Evolutionary conservation across 1,140 invertebrate genomes (phyloP).

Genomic region (Sweltsa coloradensis): DNA sequence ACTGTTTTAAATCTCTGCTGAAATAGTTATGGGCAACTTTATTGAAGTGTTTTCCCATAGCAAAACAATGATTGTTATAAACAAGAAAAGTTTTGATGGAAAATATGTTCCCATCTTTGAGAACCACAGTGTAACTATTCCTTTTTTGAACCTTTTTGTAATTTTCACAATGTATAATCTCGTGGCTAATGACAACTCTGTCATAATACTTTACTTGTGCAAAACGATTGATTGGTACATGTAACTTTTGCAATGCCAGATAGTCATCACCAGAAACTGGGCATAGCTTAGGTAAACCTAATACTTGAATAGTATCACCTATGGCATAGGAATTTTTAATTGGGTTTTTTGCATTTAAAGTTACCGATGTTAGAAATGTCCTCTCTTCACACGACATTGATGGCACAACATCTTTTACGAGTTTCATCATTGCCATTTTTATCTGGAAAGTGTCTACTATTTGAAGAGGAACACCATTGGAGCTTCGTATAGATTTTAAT

Average conservation of each 20-base stretch:
- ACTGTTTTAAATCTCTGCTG: no score
- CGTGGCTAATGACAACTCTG: conserved; percentile 1
- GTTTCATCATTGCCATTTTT: background rate
- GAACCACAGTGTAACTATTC: background rate
- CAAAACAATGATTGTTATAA: background rate
- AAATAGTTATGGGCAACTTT: no score
- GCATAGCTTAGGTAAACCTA: background rate
- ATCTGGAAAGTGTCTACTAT: conserved; percentile 10
- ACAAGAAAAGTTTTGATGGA: conserved; percentile 9
- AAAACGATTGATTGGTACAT: background rate
- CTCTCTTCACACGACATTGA: background rate
- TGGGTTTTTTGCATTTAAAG: background rate
- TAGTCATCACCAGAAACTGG: background rate
- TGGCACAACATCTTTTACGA: background rate
- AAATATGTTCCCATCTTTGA: conserved; percentile 5
- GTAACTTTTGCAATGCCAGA: background rate
- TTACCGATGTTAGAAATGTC: background rate
- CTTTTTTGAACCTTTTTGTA: conserved; percentile 6
- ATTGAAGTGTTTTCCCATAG: no score
- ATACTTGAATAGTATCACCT: background rate
- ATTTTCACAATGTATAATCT: conserved; percentile 2
- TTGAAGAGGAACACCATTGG: conserved; percentile 10
- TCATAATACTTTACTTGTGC: conserved; percentile 5
- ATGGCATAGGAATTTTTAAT: background rate
- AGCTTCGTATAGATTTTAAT: conserved; percentile 11